phyloP scores from a whole-genome alignment of 2,113 vertebrate species.

The Halcyon malimbica region DNA sequence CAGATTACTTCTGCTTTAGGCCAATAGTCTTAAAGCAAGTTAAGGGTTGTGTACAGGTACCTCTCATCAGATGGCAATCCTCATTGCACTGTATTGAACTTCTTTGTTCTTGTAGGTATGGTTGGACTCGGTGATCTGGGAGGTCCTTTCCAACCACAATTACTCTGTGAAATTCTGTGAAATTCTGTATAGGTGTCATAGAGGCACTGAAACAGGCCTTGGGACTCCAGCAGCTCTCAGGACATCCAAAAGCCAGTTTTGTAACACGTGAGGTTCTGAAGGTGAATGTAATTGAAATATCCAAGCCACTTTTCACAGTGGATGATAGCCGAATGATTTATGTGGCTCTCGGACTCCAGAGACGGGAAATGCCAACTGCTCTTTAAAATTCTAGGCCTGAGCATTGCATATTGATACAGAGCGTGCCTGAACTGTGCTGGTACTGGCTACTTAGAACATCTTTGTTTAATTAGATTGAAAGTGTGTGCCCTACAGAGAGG shows the following conservation, averaged over 20 bases:
- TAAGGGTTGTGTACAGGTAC: not conserved
- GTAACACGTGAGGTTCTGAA: not conserved
- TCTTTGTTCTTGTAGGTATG: too few relatives aligned
- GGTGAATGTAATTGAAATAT: not conserved
- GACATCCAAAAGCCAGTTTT: not conserved
- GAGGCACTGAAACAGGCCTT: not conserved
- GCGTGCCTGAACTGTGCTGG: not conserved
- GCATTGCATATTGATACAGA: not conserved
- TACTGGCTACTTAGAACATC: not conserved
- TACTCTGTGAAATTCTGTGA: not conserved
- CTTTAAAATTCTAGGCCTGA: not conserved
- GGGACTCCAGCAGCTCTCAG: not conserved
- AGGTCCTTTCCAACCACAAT: too few relatives aligned
- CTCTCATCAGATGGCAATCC: not conserved
- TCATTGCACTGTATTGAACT: not conserved
- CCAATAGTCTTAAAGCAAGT: not conserved
- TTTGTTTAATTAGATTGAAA: not conserved
- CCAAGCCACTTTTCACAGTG: not conserved
- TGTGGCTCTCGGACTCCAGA: not conserved
- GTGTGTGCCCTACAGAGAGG: not conserved
- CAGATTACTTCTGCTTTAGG: not conserved
- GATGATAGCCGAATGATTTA: not conserved
- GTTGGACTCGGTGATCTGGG: too few relatives aligned
- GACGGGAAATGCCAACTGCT: not conserved
- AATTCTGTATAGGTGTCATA: not conserved